Evolutionary conservation across 2,888 invertebrate genomes (phyloP).

Genomic region (Ptilodon capucinus): DNA sequence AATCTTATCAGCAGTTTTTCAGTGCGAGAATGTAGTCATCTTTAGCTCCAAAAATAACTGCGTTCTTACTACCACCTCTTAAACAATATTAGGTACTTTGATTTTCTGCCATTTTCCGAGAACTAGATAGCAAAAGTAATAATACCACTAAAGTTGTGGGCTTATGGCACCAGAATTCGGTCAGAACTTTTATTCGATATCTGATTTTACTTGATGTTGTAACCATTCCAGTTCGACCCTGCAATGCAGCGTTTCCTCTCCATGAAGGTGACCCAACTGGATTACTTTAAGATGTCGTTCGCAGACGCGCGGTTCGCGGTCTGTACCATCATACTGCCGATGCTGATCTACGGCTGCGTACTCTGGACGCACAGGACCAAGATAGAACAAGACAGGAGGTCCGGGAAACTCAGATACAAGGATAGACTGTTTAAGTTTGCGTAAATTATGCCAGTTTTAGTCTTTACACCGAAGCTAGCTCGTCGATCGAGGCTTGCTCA

Average conservation of each 20-base stretch:
- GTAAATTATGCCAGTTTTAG: slow-evolving; percentile 5
- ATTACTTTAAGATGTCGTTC: slow-evolving; percentile 85
- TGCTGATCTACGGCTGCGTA: slow-evolving; percentile 72
- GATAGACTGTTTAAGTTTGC: slow-evolving; percentile 85
- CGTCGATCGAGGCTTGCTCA: too few relatives aligned
- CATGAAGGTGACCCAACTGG: slow-evolving; percentile 83
- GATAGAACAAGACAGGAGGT: slow-evolving; percentile 80
- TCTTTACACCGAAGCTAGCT: too few relatives aligned
- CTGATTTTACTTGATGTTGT: not conserved
- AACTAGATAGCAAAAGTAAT: too few relatives aligned
- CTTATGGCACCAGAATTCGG: too few relatives aligned
- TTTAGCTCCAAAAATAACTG: too few relatives aligned
- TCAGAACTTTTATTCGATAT: too few relatives aligned
- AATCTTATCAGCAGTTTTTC: too few relatives aligned
- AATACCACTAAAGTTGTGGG: too few relatives aligned
- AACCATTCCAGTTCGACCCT: slow-evolving; percentile 86
- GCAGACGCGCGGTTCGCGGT: slow-evolving; percentile 73
- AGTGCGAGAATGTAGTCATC: too few relatives aligned
- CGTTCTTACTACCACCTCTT: too few relatives aligned
- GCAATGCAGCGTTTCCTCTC: slow-evolving; percentile 87
- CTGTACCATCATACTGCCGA: slow-evolving; percentile 75
- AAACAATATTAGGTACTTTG: too few relatives aligned
- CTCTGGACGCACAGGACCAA: slow-evolving; percentile 73
- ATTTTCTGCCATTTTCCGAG: too few relatives aligned
- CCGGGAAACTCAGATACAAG: slow-evolving; percentile 87